phyloP scores from a whole-genome alignment of 2,888 invertebrate genomes.

The Anthrax anthrax region DNA sequence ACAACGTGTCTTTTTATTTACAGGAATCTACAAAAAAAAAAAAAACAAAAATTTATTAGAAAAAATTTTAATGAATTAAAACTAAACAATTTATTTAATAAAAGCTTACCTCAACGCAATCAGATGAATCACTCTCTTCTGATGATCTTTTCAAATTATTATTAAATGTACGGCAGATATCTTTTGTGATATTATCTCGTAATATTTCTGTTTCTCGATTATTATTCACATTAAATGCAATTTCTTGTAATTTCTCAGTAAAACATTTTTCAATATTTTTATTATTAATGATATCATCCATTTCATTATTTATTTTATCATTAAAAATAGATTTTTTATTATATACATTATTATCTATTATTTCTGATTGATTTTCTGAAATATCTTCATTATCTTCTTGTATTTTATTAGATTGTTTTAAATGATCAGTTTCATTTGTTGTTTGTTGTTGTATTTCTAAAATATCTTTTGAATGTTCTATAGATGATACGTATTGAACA shows the following conservation, averaged over 20 bases:
- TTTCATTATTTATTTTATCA: neutral
- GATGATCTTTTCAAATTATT: neutral
- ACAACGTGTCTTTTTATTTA: slow-evolving; percentile 1
- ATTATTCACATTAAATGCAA: neutral
- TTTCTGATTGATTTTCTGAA: neutral
- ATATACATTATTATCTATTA: no score
- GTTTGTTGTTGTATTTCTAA: neutral
- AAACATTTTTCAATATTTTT: no score
- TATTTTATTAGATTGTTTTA: neutral
- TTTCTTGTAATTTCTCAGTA: neutral
- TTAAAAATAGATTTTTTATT: no score
- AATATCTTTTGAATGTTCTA: no score
- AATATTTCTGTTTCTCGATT: neutral
- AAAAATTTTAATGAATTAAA: slow-evolving; percentile 16
- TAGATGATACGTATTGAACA: neutral
- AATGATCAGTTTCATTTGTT: neutral
- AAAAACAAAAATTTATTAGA: slow-evolving; percentile 21
- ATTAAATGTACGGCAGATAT: neutral
- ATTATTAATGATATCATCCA: neutral
- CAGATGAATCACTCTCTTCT: neutral
- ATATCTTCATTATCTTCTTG: neutral
- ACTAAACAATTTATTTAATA: neutral
- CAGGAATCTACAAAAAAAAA: slow-evolving; percentile 11
- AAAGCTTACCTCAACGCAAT: slow-evolving; percentile 1
- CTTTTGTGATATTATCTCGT: neutral